phyloP scores from a whole-genome alignment of 2,113 vertebrate species.

The Cettia cetti region DNA sequence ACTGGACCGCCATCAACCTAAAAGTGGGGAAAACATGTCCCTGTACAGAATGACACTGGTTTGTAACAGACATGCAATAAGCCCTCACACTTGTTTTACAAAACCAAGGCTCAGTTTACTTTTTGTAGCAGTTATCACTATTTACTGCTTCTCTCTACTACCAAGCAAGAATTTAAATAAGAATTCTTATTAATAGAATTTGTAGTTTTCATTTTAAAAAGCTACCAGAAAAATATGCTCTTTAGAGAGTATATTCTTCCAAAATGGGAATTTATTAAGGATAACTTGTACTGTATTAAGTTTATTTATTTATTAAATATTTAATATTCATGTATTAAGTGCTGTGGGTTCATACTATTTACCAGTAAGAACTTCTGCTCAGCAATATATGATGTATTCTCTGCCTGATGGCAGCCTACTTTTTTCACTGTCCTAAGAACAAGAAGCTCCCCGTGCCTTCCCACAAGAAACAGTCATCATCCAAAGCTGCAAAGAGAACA shows the following conservation, averaged over 20 bases:
- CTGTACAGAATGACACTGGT: background rate
- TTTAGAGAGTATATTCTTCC: background rate
- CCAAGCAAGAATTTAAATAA: background rate
- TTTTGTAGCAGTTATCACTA: background rate
- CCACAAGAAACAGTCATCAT: background rate
- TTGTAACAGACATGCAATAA: background rate
- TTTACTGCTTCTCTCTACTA: background rate
- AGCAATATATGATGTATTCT: background rate
- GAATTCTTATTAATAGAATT: background rate
- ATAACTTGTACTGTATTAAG: background rate
- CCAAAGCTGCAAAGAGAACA: background rate
- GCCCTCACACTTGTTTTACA: background rate
- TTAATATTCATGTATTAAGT: background rate
- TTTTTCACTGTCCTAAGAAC: background rate
- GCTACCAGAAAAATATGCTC: background rate
- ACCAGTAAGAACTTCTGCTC: background rate
- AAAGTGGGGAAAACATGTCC: background rate
- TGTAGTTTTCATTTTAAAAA: background rate
- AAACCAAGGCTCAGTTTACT: background rate
- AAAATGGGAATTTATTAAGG: background rate
- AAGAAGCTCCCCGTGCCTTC: background rate
- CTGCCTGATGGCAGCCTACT: background rate
- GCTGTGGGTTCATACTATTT: background rate
- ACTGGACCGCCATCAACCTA: background rate
- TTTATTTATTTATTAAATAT: too few relatives aligned